These are phyloP conservation scores for Peromyscus maniculatus DNA, from an alignment of 2,113 vertebrate genomes.

Conservation along the genomic window DNA sequence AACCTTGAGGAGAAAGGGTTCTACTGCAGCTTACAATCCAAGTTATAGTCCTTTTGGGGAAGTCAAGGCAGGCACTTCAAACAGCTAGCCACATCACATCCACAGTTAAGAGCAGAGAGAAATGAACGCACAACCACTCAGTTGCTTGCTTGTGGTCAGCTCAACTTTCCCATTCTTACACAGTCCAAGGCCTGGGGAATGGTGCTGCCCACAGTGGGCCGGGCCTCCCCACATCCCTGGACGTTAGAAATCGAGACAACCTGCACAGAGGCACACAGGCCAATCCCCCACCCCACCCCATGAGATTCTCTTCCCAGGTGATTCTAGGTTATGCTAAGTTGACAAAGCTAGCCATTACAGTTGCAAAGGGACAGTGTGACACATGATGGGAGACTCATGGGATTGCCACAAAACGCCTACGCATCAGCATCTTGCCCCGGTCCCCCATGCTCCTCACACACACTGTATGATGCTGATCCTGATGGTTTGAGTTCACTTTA, in stretches of 20 bases:
- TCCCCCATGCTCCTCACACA: accelerated
- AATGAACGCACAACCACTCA: not conserved
- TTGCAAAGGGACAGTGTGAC: not conserved
- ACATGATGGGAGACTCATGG: too few relatives aligned
- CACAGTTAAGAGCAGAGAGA: not conserved
- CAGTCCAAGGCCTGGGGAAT: not conserved
- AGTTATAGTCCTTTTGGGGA: not conserved
- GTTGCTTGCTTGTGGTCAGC: not conserved
- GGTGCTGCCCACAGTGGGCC: not conserved
- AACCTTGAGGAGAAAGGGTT: not conserved
- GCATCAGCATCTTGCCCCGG: not conserved
- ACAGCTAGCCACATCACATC: not conserved
- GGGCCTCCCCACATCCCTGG: too few relatives aligned
- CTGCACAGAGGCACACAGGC: not conserved
- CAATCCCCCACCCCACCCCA: too few relatives aligned
- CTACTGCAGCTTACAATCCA: not conserved
- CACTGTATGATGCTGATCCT: not conserved
- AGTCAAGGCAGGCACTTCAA: too few relatives aligned
- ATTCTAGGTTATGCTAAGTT: not conserved
- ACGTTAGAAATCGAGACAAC: not conserved
- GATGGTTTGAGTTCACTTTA: not conserved
- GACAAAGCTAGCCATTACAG: not conserved
- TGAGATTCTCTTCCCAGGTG: not conserved
- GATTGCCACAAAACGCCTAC: not conserved
- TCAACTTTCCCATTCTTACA: not conserved